These are phyloP conservation scores for Scyliorhinus canicula DNA, from an alignment of 2,797 vertebrate genomes.

Conservation along the genomic window DNA sequence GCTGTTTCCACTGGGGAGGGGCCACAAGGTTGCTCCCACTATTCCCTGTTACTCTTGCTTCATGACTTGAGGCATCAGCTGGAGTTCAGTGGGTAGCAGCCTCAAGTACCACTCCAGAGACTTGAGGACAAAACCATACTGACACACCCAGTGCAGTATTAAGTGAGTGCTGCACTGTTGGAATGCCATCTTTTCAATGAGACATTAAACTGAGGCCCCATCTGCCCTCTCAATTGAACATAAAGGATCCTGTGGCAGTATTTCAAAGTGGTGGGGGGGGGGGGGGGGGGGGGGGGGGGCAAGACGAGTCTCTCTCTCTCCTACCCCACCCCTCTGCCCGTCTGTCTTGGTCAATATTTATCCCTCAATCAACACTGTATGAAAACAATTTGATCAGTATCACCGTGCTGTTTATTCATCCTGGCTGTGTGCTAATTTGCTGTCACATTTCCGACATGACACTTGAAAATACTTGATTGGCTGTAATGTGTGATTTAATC, in stretches of 20 bases:
- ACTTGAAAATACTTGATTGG: background rate
- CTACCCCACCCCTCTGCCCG: too few relatives aligned
- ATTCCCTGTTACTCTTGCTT: background rate
- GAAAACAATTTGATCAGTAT: background rate
- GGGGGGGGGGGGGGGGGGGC: too few relatives aligned
- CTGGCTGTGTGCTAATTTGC: background rate
- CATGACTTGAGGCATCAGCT: background rate
- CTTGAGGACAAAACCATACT: background rate
- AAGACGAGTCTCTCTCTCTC: too few relatives aligned
- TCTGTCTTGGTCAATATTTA: background rate
- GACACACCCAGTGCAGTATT: background rate
- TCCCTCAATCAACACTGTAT: background rate
- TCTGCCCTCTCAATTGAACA: background rate
- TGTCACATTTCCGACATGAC: background rate
- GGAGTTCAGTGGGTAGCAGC: background rate
- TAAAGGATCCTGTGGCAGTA: background rate
- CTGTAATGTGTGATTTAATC: background rate
- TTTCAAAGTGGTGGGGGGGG: too few relatives aligned
- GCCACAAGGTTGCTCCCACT: background rate
- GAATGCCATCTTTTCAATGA: background rate
- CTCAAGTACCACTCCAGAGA: background rate
- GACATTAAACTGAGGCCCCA: background rate
- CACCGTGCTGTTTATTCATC: background rate
- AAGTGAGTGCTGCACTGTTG: background rate
- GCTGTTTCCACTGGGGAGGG: too few relatives aligned